phyloP scores from a whole-genome alignment of 1,140 invertebrate species.

The Brachionus rubens region DNA sequence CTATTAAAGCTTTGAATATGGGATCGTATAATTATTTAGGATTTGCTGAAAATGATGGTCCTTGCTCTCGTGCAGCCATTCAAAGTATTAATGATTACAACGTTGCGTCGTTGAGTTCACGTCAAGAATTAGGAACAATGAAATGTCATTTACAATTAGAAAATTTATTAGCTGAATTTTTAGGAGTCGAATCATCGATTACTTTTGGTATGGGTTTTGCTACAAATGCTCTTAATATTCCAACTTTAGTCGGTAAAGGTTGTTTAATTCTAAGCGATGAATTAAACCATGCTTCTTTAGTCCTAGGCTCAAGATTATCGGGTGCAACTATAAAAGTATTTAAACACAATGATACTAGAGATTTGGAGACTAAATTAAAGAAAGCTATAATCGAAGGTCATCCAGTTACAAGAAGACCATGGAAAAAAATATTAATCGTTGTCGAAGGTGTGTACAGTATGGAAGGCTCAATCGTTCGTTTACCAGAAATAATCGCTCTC shows the following conservation, averaged over 20 bases:
- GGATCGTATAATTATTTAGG: constrained; percentile 66
- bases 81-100: constrained; percentile 57
- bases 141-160: constrained; percentile 78
- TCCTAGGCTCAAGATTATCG: constrained; percentile 83
- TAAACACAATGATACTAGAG: constrained; percentile 73
- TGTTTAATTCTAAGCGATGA: constrained; percentile 90
- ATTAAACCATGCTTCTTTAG: constrained; percentile 92
- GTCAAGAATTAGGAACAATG: constrained; percentile 31
- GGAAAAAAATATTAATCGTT: constrained; percentile 88
- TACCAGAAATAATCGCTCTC: constrained; percentile 80
- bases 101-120: constrained; percentile 52
- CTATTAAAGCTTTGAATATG: constrained; percentile 62
- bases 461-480: constrained; percentile 89
- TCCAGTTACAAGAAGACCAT: constrained; percentile 72
- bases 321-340: constrained; percentile 82
- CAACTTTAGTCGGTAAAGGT: constrained; percentile 76
- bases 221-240: constrained; percentile 90
- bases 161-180: constrained; percentile 75
- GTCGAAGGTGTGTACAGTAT: constrained; percentile 96
- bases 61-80: constrained; percentile 59
- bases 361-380: constrained; percentile 77
- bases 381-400: constrained; percentile 77
- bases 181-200: constrained; percentile 87
- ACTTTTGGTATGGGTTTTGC: constrained; percentile 98
- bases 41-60: constrained; percentile 63